A percentile compares a stretch with the other conserved stretches of the same genome.
These are phyloP conservation scores for Nothocercus julius DNA, from an alignment of 2,113 vertebrate genomes.

Conservation along the genomic window DNA sequence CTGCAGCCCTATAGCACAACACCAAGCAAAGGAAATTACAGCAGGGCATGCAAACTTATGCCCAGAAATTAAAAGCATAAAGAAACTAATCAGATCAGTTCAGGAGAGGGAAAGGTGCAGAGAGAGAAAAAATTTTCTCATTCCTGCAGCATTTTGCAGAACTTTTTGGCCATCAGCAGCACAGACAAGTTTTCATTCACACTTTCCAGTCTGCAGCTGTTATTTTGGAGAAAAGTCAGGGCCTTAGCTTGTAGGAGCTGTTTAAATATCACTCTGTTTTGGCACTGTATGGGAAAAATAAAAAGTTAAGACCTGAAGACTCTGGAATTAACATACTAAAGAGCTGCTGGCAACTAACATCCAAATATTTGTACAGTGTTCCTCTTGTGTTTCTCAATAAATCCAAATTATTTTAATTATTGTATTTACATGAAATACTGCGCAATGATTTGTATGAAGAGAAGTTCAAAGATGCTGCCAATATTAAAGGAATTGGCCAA, in stretches of 20 bases:
- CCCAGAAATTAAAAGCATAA: not conserved
- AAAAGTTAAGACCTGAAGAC: not conserved
- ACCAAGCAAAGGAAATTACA: not conserved
- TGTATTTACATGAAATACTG: not conserved
- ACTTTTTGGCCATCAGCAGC: conserved; percentile 86
- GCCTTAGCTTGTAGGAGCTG: conserved; percentile 85
- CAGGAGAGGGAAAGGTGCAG: not conserved
- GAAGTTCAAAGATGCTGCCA: not conserved
- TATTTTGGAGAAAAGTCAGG: conserved; percentile 86
- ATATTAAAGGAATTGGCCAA: not conserved
- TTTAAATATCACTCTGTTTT: conserved; percentile 88
- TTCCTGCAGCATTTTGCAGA: not conserved
- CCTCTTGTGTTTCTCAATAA: not conserved
- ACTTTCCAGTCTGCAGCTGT: conserved; percentile 88
- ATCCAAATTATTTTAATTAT: not conserved
- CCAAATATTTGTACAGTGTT: not conserved
- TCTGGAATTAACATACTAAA: not conserved
- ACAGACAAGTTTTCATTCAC: conserved; percentile 88
- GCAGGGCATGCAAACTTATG: not conserved
- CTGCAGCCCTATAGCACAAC: not conserved
- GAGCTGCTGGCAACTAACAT: not conserved
- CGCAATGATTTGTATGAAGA: not conserved
- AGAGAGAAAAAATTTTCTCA: not conserved
- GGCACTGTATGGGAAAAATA: conserved; percentile 65
- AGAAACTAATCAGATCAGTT: not conserved